Evolutionary conservation across 2,113 vertebrate species (phyloP), one percentile per base, ranked within the genome.

Genomic region (Spizaetus ornatus): DNA sequence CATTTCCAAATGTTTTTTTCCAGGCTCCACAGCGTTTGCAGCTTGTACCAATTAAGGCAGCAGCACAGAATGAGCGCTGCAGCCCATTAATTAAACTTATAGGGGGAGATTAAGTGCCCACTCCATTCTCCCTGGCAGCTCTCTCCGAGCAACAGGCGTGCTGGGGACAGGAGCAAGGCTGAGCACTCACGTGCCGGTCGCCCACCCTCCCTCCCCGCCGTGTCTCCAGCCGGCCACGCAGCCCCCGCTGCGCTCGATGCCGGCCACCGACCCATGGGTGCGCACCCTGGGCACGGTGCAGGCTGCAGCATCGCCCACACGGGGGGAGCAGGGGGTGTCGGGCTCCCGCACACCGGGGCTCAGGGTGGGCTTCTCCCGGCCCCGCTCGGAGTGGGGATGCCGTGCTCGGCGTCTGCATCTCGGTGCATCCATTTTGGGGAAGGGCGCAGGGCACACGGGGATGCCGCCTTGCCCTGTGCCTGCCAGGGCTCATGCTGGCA

Each of bases 41-140:
- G 97, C 97, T 97, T 97, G 96, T 98, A 97, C 95, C 95, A 97
- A 98, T 98, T 98, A 98, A 98, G 95, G 93, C 94, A 69, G 96
- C 89, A 94, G 88, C 95, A 95, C 82, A 83, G 95, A 97, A 94
- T 89, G 95, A 98, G 93, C 74, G 15, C 88, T 93, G 95, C 94
- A 96, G 95, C 96, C 96, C 96, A 97, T 97, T 97, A 97, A 98
- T 97, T 97, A 98, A 94, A 94, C 90, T 96, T 95, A 95, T 87
- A 95, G 86, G 95, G 84, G 80, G 89, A 96, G 93, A 97, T 96
- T 95, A 97, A 97, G 96, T 95, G 95, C 82, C 91, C 82, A 95
- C 91, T 96, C 93, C 96, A 96, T 90, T 91, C 95, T 94, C 91
- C 90, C 67, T 92, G 96, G 93, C 96, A 96, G 94, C 42, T 89